Evolutionary conservation across 92 coral and sea anemone species (phyloP), one percentile per base, ranked within the genome.

Genomic region (Phenganax subtilis): DNA sequence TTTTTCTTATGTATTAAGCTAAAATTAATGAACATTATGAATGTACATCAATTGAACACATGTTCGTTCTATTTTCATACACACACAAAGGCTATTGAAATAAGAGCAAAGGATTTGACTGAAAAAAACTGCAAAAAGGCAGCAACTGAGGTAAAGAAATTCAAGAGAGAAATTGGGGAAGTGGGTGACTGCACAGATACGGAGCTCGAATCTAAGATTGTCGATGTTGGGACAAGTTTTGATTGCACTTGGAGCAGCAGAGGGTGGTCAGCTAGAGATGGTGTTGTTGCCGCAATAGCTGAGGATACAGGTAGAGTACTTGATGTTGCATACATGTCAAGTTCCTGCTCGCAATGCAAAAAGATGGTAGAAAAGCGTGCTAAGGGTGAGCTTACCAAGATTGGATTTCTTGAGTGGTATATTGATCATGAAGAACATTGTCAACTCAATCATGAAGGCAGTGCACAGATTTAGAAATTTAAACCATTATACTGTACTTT

Each of bases 361-460:
- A 65, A 64, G 47, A 84, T 84, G 82, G 83, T 65, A 20, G 83
- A 66, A 8, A 84, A 66, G 61, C 28, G 82, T 53, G 51, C 65
- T 54, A 72, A 57, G 37, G 85, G 93, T 6, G 61, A 54, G n/a
- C 65, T 88, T 2, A 76, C 85, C 7, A 31, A 80, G 20, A 67
- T 84, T 65, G 83, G 80, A 12, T 86, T 54, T 82, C 80, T 82
- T 47, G 77, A 85, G 59, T 83, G 88, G 88, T 84, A 66, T 61
- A 17, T 87, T 29, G 63, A 76, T 58, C 91, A 88, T 75, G 89
- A 88, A 72, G 84, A 71, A 14, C 58, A 80, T 58, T 90, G 93
- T 56, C 29, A 8, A 55, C 77, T 82, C 29, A 90, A 90, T 63
- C 90, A 90, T 44, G 88, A 90, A 11, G 91, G 93, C 51, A 87